phyloP scores from a whole-genome alignment of 2,113 vertebrate genomes.

The Thunnus maccoyii region DNA sequence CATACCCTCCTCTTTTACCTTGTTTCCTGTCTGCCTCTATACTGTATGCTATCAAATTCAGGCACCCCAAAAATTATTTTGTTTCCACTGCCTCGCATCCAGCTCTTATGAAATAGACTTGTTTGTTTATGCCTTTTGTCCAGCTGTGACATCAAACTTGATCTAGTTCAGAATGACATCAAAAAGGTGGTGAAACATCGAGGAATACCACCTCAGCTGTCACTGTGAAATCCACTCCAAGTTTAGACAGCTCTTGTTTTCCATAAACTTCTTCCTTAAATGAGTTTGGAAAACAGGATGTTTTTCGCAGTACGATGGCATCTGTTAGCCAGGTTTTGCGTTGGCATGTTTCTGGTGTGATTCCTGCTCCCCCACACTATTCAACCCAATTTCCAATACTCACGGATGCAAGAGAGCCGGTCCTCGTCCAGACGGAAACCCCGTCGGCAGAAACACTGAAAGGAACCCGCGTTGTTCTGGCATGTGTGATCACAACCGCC shows the following conservation, averaged over 20 bases:
- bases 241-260: not conserved
- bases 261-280: not conserved
- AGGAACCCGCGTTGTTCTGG: conserved; percentile 91
- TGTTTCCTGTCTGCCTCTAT: too few relatives aligned
- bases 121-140: not conserved
- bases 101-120: not conserved
- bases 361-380: not conserved
- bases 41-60: too few relatives aligned
- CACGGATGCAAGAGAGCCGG: conserved; percentile 88
- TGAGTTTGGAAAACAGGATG: conserved; percentile 3
- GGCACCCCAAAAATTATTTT: too few relatives aligned
- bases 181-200: not conserved
- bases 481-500: conserved; percentile 91
- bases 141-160: conserved; percentile 4
- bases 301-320: not conserved
- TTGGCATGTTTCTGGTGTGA: conserved; percentile 21
- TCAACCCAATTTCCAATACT: conserved; percentile 71
- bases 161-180: not conserved
- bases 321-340: conserved; percentile 29
- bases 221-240: not conserved
- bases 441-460: conserved; percentile 88
- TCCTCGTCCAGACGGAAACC: conserved; percentile 90
- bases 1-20: too few relatives aligned
- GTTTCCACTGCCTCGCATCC: too few relatives aligned
- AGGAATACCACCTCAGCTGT: not conserved